Evolutionary conservation across 2,797 vertebrate genomes (phyloP).

Genomic region (Darevskia mixta): DNA sequence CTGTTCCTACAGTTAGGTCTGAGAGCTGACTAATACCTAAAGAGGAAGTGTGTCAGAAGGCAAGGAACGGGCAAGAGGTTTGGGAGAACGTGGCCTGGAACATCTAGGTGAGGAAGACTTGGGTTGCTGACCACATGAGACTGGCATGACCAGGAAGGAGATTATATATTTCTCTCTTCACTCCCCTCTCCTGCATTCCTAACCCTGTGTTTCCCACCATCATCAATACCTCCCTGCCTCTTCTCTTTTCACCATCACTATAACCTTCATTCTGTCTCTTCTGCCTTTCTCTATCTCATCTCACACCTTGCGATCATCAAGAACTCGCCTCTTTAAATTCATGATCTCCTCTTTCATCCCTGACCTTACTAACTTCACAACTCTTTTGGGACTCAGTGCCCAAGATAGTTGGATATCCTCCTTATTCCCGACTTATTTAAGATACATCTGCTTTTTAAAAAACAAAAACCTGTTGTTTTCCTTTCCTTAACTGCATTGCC

Average conservation of each 20-base stretch:
- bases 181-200: neutral
- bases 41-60: neutral
- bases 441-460: neutral
- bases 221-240: neutral
- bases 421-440: neutral
- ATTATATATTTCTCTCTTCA: neutral
- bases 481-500: neutral
- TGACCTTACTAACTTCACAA: neutral
- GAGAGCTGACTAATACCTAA: neutral
- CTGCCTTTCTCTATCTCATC: neutral
- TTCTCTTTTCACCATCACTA: neutral
- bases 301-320: neutral
- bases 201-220: neutral
- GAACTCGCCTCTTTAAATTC: neutral
- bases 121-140: neutral
- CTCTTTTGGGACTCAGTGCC: neutral
- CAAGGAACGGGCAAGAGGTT: neutral
- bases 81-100: neutral
- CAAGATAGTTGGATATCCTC: neutral
- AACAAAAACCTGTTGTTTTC: neutral
- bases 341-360: neutral
- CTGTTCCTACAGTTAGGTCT: neutral
- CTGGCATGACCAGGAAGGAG: neutral
- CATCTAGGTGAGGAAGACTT: neutral
- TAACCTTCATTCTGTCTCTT: neutral